Conservation (phyloP, 2,888 invertebrate genomes). For the Opisthograptis luteolata region DNA sequence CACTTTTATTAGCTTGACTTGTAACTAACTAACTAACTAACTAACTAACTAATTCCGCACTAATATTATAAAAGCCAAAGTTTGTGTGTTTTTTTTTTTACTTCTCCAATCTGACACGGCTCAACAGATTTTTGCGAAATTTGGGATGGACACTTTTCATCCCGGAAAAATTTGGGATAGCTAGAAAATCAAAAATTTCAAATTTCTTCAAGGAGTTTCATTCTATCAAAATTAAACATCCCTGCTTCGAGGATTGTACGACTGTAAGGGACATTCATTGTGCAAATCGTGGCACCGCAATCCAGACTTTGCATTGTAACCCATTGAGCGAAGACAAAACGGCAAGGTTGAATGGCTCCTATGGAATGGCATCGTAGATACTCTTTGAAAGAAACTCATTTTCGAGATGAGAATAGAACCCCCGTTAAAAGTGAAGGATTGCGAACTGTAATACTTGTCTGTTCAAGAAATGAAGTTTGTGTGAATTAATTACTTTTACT, state of each 20-base stretch:
- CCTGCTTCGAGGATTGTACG: slow-evolving; percentile 12
- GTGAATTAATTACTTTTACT: too few relatives aligned
- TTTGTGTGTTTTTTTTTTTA: too few relatives aligned
- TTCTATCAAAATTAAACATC: slow-evolving; percentile 18
- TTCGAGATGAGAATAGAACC: slow-evolving; percentile 36
- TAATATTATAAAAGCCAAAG: too few relatives aligned
- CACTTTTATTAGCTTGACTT: too few relatives aligned
- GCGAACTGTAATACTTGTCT: neutral
- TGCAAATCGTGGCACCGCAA: slow-evolving; percentile 29
- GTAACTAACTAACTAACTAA: too few relatives aligned
- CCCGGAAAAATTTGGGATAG: too few relatives aligned
- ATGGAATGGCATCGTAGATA: slow-evolving; percentile 45
- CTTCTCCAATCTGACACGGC: too few relatives aligned
- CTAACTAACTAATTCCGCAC: too few relatives aligned
- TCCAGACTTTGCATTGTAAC: slow-evolving; percentile 32
- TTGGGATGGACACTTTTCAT: too few relatives aligned
- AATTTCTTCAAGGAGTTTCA: slow-evolving; percentile 2
- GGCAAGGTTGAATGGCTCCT: slow-evolving; percentile 40
- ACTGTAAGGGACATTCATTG: slow-evolving; percentile 24
- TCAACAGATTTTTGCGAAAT: too few relatives aligned
- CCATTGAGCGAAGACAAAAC: slow-evolving; percentile 46
- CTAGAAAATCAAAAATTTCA: too few relatives aligned
- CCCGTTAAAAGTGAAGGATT: slow-evolving; percentile 33
- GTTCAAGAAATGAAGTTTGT: neutral
- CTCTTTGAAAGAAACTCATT: slow-evolving; percentile 49